These are phyloP conservation scores for Campoplex nolae DNA, from an alignment of 2,888 invertebrate genomes.

Conservation along the genomic window DNA sequence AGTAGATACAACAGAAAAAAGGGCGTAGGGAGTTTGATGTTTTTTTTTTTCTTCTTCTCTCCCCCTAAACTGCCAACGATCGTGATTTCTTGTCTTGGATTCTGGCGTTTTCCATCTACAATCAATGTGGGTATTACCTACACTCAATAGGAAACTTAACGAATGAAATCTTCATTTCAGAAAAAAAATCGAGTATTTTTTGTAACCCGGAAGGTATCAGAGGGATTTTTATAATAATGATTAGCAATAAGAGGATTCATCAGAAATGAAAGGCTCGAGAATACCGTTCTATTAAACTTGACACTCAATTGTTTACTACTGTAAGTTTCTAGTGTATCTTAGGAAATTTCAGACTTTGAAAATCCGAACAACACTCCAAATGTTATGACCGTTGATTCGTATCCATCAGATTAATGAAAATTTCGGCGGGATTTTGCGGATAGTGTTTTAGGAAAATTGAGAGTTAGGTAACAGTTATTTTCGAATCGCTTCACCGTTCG, in stretches of 20 bases:
- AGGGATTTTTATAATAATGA: too few species aligned
- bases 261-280: not conserved
- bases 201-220: too few species aligned
- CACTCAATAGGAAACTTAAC: constrained; percentile 17
- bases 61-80: constrained; percentile 25
- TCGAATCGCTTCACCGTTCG: constrained; percentile 30
- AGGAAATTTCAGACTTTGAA: not conserved
- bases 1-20: constrained; percentile 79
- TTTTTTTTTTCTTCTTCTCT: constrained; percentile 59
- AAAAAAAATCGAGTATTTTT: constrained; percentile 29
- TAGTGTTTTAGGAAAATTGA: constrained; percentile 8
- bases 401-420: not conserved
- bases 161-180: constrained; percentile 16
- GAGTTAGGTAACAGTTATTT: constrained; percentile 29
- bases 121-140: constrained; percentile 5
- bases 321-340: not conserved
- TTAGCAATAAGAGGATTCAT: constrained; percentile 3
- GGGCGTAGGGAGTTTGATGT: constrained; percentile 42
- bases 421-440: not conserved
- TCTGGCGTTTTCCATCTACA: constrained; percentile 33
- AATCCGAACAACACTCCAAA: not conserved
- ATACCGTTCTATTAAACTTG: not conserved
- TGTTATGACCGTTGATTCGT: not conserved
- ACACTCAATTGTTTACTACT: not conserved
- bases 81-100: constrained; percentile 40